These are phyloP conservation scores for Brevimyrus niger DNA, from an alignment of 2,113 vertebrate genomes.

Conservation along the genomic window DNA sequence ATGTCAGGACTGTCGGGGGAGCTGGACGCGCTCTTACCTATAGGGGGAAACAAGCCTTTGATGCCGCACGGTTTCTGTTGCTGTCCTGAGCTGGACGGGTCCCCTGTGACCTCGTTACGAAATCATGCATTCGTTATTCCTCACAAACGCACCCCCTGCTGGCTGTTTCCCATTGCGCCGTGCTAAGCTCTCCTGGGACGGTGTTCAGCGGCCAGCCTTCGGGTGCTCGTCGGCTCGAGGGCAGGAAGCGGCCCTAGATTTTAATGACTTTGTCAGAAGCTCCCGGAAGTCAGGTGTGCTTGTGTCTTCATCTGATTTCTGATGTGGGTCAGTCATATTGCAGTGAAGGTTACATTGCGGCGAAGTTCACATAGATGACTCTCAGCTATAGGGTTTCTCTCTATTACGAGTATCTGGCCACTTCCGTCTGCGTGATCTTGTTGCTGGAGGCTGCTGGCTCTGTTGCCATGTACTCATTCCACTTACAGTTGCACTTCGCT, in stretches of 20 bases:
- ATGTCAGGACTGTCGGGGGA: not conserved
- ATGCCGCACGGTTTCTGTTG: not conserved
- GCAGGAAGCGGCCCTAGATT: not conserved
- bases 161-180: not conserved
- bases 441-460: not conserved
- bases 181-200: not conserved
- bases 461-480: not conserved
- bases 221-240: not conserved
- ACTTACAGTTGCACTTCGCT: not conserved
- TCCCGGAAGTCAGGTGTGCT: not conserved
- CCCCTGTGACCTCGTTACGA: not conserved
- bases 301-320: not conserved
- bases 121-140: not conserved
- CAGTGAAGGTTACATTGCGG: not conserved
- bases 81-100: not conserved
- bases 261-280: not conserved
- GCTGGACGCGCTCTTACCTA: not conserved
- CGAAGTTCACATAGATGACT: not conserved
- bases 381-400: not conserved
- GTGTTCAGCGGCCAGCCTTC: not conserved
- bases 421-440: not conserved
- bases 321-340: not conserved
- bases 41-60: not conserved
- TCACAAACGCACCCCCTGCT: not conserved
- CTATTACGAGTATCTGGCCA: not conserved